Conservation (phyloP, 2,888 invertebrate genomes). For the Strigamia transsilvanica region DNA sequence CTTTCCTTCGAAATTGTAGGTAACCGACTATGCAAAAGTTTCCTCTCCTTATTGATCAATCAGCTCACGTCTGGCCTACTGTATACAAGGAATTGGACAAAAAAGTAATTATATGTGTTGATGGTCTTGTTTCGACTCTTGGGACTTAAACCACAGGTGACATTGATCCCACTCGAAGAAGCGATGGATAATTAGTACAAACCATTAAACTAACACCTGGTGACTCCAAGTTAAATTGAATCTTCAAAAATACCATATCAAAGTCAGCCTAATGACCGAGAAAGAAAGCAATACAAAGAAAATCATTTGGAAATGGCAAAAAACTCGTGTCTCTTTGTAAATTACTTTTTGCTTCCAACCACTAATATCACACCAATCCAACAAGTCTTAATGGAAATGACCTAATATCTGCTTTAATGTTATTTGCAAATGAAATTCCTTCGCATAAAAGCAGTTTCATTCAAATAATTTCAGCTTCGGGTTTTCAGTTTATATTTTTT, state of each 20-base stretch:
- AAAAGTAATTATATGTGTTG: constrained; percentile 41
- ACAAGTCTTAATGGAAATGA: too few species aligned
- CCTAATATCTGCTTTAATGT: too few species aligned
- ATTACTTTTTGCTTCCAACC: too few species aligned
- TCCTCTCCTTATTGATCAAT: not conserved
- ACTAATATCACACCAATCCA: too few species aligned
- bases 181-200: constrained; percentile 22
- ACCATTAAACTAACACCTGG: constrained; percentile 40
- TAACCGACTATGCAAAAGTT: not conserved
- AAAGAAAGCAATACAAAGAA: not conserved
- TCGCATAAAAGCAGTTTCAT: too few species aligned
- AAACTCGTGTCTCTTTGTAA: too few species aligned
- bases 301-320: too few species aligned
- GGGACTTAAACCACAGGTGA: constrained; percentile 37
- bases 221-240: constrained; percentile 37
- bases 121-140: constrained; percentile 15
- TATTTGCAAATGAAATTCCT: too few species aligned
- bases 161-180: constrained; percentile 31
- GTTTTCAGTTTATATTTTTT: too few species aligned
- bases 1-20: not conserved
- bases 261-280: not conserved
- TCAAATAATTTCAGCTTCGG: too few species aligned
- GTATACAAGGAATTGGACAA: constrained; percentile 14
- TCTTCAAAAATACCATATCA: constrained; percentile 10
- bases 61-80: not conserved